These are phyloP conservation scores for Sphyrna mokarran DNA, from an alignment of 2,113 vertebrate species.

Conservation along the genomic window DNA sequence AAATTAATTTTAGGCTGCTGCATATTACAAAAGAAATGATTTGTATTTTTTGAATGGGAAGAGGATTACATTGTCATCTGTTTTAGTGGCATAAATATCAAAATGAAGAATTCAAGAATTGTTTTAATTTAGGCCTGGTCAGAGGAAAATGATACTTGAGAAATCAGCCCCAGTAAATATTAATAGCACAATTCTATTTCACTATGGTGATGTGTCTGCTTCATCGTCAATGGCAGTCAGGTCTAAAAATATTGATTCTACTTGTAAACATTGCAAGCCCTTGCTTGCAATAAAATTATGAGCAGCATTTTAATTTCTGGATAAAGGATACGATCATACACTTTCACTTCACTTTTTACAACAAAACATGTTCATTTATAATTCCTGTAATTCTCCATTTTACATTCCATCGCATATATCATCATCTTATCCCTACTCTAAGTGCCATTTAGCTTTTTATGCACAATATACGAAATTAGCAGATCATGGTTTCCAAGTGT, in stretches of 20 bases:
- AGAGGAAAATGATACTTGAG: background rate
- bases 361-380: background rate
- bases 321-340: background rate
- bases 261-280: background rate
- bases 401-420: background rate
- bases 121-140: background rate
- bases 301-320: background rate
- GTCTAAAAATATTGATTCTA: background rate
- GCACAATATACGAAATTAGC: background rate
- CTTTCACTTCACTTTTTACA: background rate
- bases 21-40: background rate
- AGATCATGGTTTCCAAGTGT: background rate
- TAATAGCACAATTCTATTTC: background rate
- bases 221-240: background rate
- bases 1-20: slow-evolving; percentile 16
- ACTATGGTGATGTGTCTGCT: background rate
- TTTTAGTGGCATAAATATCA: background rate
- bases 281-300: background rate
- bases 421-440: background rate
- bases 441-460: background rate
- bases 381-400: background rate
- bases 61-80: background rate
- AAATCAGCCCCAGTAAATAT: background rate
- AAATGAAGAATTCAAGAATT: background rate
- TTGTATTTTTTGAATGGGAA: background rate